A percentile compares a stretch with the other conserved stretches of the same genome.
Evolutionary conservation across 2,888 invertebrate species (phyloP).

Genomic region (Deroplatys truncata): DNA sequence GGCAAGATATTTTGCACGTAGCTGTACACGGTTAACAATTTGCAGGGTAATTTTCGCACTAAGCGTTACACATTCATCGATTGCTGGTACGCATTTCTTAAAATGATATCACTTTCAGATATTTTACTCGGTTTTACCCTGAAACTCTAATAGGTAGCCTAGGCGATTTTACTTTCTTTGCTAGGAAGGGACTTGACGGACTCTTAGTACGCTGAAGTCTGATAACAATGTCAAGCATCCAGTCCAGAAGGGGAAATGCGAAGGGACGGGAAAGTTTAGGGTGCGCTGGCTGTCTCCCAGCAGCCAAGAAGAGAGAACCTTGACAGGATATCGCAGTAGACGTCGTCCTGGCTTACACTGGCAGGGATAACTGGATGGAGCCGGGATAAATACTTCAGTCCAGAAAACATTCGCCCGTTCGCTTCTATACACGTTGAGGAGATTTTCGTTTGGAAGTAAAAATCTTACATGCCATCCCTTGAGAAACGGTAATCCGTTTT

Average conservation of each 20-base stretch:
- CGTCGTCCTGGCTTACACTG: background rate
- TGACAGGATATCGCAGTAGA: constrained; percentile 7
- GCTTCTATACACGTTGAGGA: too few relatives aligned
- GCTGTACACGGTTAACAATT: too few relatives aligned
- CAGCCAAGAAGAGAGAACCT: background rate
- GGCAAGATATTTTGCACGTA: too few relatives aligned
- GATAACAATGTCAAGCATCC: background rate
- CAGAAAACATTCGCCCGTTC: background rate
- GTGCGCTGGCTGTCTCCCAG: background rate
- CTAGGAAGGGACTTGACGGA: background rate
- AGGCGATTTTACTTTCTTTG: background rate
- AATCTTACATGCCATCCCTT: background rate
- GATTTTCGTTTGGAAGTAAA: too few relatives aligned
- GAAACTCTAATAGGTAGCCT: too few relatives aligned
- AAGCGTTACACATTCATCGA: too few relatives aligned
- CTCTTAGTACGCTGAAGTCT: background rate
- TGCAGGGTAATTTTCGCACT: too few relatives aligned
- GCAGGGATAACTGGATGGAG: background rate
- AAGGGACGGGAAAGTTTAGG: background rate
- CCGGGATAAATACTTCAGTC: background rate
- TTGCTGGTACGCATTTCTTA: too few relatives aligned
- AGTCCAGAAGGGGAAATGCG: background rate
- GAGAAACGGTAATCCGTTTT: background rate
- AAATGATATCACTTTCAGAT: too few relatives aligned
- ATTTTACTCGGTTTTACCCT: too few relatives aligned